phyloP scores from a whole-genome alignment of 2,888 invertebrate species.

The Heliconius sara region DNA sequence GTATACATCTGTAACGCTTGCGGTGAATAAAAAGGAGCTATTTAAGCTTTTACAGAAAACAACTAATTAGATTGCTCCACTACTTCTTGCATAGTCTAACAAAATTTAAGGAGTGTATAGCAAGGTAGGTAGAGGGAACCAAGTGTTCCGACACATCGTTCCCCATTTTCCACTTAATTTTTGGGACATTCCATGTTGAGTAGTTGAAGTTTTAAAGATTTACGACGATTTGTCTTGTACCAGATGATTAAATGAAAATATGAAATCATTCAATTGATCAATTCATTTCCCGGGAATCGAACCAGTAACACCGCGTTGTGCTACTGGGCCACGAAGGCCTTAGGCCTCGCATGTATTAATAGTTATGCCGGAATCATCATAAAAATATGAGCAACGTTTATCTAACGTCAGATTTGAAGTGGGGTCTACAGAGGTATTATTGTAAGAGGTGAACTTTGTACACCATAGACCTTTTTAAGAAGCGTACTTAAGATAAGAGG shows the following conservation, averaged over 20 bases:
- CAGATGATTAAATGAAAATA: no score
- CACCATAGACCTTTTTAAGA: slow-evolving; percentile 71
- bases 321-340: neutral
- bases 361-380: slow-evolving; percentile 51
- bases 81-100: neutral
- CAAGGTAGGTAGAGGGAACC: neutral
- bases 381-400: slow-evolving; percentile 72
- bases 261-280: no score
- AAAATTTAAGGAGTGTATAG: neutral
- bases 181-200: neutral
- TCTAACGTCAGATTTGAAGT: slow-evolving; percentile 74
- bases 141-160: neutral
- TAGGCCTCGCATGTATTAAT: neutral
- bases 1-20: neutral
- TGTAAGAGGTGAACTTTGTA: slow-evolving; percentile 71
- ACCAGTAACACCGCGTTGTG: no score
- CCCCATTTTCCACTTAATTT: neutral
- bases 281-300: no score
- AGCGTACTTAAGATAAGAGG: slow-evolving; percentile 68
- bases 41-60: neutral
- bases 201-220: neutral
- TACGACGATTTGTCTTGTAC: no score
- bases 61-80: neutral
- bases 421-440: slow-evolving; percentile 72
- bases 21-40: neutral